phyloP scores from a whole-genome alignment of 35 echinoderm and acorn worm genomes.

The Ptychodera flava region DNA sequence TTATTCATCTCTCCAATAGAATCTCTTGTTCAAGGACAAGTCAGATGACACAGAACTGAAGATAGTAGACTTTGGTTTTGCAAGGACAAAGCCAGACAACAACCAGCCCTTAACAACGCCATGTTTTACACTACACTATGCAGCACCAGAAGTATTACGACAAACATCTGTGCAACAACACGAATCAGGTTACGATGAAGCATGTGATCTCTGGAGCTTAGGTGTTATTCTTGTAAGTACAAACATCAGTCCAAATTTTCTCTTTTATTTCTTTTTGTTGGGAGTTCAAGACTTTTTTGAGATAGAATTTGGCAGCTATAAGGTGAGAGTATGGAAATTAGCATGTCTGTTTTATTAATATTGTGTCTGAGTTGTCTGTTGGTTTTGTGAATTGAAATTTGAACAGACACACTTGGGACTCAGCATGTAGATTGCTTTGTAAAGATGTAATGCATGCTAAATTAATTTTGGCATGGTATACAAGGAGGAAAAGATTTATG shows the following conservation, averaged over 20 bases:
- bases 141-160: conserved; percentile 86
- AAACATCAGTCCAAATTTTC: background rate
- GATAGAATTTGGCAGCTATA: background rate
- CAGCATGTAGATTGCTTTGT: too few species aligned
- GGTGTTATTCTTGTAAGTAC: conserved; percentile 84
- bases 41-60: conserved; percentile 87
- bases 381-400: too few species aligned
- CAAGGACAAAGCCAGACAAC: conserved; percentile 58
- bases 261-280: background rate
- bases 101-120: conserved; percentile 96
- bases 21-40: conserved; percentile 77
- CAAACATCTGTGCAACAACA: conserved; percentile 17
- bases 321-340: background rate
- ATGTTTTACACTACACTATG: conserved; percentile 84
- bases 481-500: background rate
- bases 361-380: too few species aligned
- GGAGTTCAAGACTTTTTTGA: background rate
- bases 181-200: conserved; percentile 76
- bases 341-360: too few species aligned
- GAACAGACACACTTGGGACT: too few species aligned
- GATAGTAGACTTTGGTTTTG: conserved; percentile 98
- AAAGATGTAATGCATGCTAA: too few species aligned
- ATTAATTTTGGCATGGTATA: too few species aligned
- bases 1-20: too few species aligned
- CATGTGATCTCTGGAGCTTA: conserved; percentile 97